A percentile compares a stretch with the other conserved stretches of the same genome.
Evolutionary conservation across 2,888 invertebrate species (phyloP).

Genomic region (Drosophila robusta): DNA sequence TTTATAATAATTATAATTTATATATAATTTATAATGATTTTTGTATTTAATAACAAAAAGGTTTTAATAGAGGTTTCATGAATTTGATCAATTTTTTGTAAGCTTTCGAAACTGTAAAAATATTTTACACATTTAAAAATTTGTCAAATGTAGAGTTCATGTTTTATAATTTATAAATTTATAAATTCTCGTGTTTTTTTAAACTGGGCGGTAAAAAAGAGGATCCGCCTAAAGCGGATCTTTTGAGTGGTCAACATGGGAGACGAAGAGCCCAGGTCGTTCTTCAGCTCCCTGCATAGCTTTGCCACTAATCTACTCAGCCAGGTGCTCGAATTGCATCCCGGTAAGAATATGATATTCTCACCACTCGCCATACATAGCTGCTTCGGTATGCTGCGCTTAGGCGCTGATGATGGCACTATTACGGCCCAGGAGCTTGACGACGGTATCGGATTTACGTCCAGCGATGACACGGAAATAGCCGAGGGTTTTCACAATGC

Average conservation of each 20-base stretch:
- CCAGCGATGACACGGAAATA: background rate
- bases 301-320: constrained; percentile 27
- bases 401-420: constrained; percentile 29
- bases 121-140: background rate
- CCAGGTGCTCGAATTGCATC: constrained; percentile 8
- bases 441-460: constrained; percentile 17
- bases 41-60: no score
- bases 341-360: constrained; percentile 42
- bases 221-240: background rate
- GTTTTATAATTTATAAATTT: background rate
- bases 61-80: no score
- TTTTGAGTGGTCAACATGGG: background rate
- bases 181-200: background rate
- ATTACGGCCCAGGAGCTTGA: constrained; percentile 43
- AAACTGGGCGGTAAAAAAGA: background rate
- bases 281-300: constrained; percentile 13
- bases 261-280: background rate
- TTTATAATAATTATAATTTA: no score
- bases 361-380: constrained; percentile 47
- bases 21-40: no score
- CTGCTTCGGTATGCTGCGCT: constrained; percentile 38
- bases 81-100: no score
- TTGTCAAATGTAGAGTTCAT: constrained; percentile 1
- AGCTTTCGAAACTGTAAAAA: no score
- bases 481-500: constrained; percentile 29